Conservation (phyloP, 2,888 invertebrate genomes). For the Pristionchus arcanus region DNA sequence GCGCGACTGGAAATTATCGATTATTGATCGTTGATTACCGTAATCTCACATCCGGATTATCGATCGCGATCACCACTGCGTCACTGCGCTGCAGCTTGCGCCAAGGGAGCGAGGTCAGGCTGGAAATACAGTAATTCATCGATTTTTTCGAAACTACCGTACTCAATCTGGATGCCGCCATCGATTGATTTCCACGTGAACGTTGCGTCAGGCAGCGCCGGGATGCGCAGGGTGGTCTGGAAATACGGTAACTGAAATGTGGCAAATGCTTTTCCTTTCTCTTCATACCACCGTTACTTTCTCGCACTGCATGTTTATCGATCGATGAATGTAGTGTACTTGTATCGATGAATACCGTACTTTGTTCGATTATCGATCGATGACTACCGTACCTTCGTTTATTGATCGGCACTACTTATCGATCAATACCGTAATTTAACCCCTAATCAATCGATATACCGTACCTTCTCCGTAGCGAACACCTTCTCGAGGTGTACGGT, state of each 20-base stretch:
- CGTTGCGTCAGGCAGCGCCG: background rate
- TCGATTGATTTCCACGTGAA: conserved; percentile 40
- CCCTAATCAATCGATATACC: background rate
- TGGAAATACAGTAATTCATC: conserved; percentile 7
- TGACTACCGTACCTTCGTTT: conserved; percentile 61
- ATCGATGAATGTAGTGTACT: too few relatives aligned
- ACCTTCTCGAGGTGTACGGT: conserved; percentile 65
- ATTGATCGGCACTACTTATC: too few relatives aligned
- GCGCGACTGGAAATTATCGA: conserved; percentile 6
- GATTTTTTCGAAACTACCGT: background rate
- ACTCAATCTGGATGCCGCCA: conserved; percentile 38
- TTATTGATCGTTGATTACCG: background rate
- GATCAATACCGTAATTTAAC: background rate
- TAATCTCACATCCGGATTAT: conserved; percentile 35
- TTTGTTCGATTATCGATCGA: background rate
- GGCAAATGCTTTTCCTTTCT: too few relatives aligned
- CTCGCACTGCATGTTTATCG: too few relatives aligned
- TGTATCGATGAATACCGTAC: background rate
- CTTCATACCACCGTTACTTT: too few relatives aligned
- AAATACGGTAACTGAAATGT: background rate
- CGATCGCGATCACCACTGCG: conserved; percentile 73
- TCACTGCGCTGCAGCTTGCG: conserved; percentile 66
- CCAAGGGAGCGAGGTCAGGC: conserved; percentile 62
- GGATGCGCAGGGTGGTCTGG: conserved; percentile 27
- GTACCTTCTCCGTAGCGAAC: conserved; percentile 67